Evolutionary conservation across 2,113 vertebrate species (phyloP), one percentile per base, ranked within the genome.

Genomic region (Amia ocellicauda): DNA sequence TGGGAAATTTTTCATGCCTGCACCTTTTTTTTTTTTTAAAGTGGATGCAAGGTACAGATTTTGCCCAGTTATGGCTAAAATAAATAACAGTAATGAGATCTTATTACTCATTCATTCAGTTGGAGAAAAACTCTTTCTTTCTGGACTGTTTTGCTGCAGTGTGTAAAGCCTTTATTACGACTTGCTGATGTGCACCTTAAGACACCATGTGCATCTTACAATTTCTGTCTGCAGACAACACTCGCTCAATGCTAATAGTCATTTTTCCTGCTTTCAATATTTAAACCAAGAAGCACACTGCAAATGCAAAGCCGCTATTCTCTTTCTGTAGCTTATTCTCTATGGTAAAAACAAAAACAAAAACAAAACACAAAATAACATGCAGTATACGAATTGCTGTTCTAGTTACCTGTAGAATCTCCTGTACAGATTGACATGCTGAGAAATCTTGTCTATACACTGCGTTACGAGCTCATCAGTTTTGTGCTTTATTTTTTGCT

Each of bases 181-280:
- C 64, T 80, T 68, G 82, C 84, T 83, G 83, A 82, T 74, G 79
- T 83, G 85, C 75, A 86, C 82, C 77, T 82, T 78, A 70, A 58
- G 74, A 85, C 85, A 80, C 79, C 83, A 77, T 17, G 62, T 57
- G 71, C 64, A 24, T 84, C 83, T 82, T 79, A 75, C 77, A 73
- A 77, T 88, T 84, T 83, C 78, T 78, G 78, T 81, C 80, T 84
- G 83, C 80, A 69, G 10, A 59, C 68, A 69, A 86, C 73, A 83
- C 20, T 58, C 40, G 80, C 82, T 91, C 90, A 88, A 86, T 83
- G 86, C 88, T 88, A 87, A 86, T 87, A 83, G 85, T 74, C 67
- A 41, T 53, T 42, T 60, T 41, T 66, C 5, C 36, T 28, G 65
- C 51, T 60, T 71, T 69, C 74, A 75, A 69, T 80, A 76, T 78